A percentile compares a stretch with the other conserved stretches of the same genome.
Conservation (phyloP, 2,888 invertebrate species). For the Drosophila subsilvestris region DNA sequence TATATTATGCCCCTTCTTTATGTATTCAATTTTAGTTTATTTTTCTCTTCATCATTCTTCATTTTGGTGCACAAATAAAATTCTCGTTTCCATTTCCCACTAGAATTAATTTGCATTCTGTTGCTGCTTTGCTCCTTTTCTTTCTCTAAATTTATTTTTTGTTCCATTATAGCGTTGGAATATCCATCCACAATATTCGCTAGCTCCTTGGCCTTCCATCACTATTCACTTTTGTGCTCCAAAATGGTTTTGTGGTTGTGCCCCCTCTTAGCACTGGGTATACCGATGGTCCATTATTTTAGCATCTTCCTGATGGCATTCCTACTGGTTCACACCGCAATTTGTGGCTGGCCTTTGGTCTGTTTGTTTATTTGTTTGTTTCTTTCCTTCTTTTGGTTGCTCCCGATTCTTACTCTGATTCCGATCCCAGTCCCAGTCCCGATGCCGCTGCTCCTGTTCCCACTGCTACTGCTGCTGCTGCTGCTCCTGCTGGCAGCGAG, state of each 20-base stretch:
- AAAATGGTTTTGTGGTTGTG: not conserved
- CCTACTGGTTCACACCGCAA: conserved; percentile 74
- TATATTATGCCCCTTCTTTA: too few relatives aligned
- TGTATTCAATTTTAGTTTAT: too few relatives aligned
- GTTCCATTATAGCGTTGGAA: too few relatives aligned
- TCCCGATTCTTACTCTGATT: conserved; percentile 24
- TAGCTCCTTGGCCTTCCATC: too few relatives aligned
- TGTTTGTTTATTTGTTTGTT: conserved; percentile 62
- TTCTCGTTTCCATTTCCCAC: too few relatives aligned
- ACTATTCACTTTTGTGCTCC: too few relatives aligned
- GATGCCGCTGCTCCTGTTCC: conserved; percentile 14
- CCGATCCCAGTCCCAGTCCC: not conserved
- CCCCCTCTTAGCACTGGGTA: conserved; percentile 9
- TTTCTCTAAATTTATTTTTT: too few relatives aligned
- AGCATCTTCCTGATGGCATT: conserved; percentile 5
- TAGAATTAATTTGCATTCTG: too few relatives aligned
- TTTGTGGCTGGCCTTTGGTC: conserved; percentile 58
- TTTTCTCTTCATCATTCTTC: too few relatives aligned
- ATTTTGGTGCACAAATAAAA: too few relatives aligned
- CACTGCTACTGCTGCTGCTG: conserved; percentile 22
- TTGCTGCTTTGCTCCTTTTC: too few relatives aligned
- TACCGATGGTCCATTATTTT: conserved; percentile 11
- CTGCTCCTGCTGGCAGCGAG: conserved; percentile 56
- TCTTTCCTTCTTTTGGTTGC: conserved; percentile 1
- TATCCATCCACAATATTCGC: not conserved